A percentile compares a stretch with the other conserved stretches of the same genome.
These are phyloP conservation scores for Chelmon rostratus DNA, from an alignment of 2,797 vertebrate species.

Conservation along the genomic window DNA sequence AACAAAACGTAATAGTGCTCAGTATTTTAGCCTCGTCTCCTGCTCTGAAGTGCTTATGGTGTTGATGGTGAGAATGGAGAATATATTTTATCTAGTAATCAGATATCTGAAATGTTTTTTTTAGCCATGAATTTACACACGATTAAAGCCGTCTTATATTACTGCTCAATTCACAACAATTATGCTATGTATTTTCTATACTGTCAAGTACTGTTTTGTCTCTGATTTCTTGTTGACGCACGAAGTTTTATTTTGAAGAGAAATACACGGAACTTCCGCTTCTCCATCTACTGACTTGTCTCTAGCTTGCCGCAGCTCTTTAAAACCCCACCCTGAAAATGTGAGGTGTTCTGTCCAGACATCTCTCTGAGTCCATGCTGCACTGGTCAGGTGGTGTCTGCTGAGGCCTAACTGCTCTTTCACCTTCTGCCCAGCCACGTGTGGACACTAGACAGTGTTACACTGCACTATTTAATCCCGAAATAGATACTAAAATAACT, in stretches of 20 bases:
- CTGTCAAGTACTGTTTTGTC: neutral
- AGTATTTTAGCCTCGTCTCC: no score
- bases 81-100: no score
- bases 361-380: constrained; percentile 50
- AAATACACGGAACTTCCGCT: neutral
- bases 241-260: constrained; percentile 60
- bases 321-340: constrained; percentile 78
- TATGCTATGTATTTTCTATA: neutral
- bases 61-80: no score
- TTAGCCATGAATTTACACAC: neutral
- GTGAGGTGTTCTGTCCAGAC: constrained; percentile 64
- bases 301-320: constrained; percentile 32
- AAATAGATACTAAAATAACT: no score
- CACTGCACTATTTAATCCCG: no score
- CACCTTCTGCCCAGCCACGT: constrained; percentile 8
- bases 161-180: neutral
- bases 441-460: constrained; percentile 10
- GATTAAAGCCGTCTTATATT: neutral
- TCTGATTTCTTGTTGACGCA: neutral
- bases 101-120: no score
- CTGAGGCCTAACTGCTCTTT: constrained; percentile 10
- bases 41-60: no score
- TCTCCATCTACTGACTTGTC: fast-evolving
- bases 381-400: constrained; percentile 44
- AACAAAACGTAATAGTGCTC: no score